Evolutionary conservation across 2,888 invertebrate genomes (phyloP).

Genomic region (Malthinus seriepunctatus): DNA sequence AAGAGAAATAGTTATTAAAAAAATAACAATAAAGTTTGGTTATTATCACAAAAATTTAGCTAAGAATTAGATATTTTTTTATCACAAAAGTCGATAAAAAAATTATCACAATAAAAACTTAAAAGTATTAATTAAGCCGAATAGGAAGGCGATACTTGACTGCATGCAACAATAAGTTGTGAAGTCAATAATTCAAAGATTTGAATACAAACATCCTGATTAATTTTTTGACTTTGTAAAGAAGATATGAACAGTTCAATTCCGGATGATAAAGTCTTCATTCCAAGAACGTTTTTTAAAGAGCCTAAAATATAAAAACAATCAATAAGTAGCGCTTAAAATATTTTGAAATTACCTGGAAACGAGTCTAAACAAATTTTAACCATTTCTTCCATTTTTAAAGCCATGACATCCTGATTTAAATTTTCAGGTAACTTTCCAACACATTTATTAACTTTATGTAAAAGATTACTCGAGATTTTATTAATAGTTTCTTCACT

Average conservation of each 20-base stretch:
- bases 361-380: slow-evolving; percentile 39
- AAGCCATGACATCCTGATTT: slow-evolving; percentile 37
- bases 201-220: slow-evolving; percentile 56
- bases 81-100: slow-evolving; percentile 2
- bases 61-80: too few species aligned
- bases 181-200: slow-evolving; percentile 52
- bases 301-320: slow-evolving; percentile 40
- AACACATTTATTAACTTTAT: slow-evolving; percentile 39
- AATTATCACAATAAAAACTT: slow-evolving; percentile 2
- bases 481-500: slow-evolving; percentile 46
- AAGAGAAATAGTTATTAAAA: too few species aligned
- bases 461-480: slow-evolving; percentile 28
- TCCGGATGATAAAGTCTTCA: slow-evolving; percentile 47
- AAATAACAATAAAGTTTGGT: too few species aligned
- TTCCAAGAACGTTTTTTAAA: slow-evolving; percentile 50
- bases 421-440: slow-evolving; percentile 37
- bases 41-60: too few species aligned
- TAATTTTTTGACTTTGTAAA: slow-evolving; percentile 54
- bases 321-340: background rate
- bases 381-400: slow-evolving; percentile 46
- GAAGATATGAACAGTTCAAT: slow-evolving; percentile 53
- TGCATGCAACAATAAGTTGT: slow-evolving; percentile 36
- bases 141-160: slow-evolving; percentile 36
- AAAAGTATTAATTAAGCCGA: slow-evolving; percentile 29
- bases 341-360: slow-evolving; percentile 42